These are phyloP conservation scores for Herminia tarsipennalis DNA, from an alignment of 2,888 invertebrate species.

Conservation along the genomic window DNA sequence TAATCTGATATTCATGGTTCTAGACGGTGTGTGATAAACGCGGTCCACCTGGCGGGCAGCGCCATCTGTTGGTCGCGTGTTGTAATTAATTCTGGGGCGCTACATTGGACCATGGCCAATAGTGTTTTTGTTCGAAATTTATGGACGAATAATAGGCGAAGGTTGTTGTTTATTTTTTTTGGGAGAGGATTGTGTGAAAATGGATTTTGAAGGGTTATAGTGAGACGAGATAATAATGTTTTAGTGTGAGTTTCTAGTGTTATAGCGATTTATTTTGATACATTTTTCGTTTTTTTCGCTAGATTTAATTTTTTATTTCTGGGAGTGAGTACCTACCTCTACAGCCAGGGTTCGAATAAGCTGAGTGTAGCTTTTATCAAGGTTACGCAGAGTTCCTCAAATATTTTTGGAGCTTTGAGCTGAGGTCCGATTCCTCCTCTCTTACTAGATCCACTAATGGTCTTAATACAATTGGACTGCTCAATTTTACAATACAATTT, in stretches of 20 bases:
- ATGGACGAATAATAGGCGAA: conserved; percentile 39
- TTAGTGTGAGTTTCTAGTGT: not conserved
- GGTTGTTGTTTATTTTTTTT: conserved; percentile 23
- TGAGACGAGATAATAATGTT: not conserved
- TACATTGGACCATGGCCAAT: conserved; percentile 59
- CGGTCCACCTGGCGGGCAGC: conserved; percentile 54
- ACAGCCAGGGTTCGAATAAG: too few relatives aligned
- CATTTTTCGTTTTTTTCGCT: too few relatives aligned
- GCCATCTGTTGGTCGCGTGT: conserved; percentile 62
- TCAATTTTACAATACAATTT: too few relatives aligned
- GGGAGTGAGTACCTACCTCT: too few relatives aligned
- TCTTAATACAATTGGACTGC: too few relatives aligned
- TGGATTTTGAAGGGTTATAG: not conserved
- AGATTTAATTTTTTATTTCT: too few relatives aligned
- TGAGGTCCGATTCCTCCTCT: too few relatives aligned
- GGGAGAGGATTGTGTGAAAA: conserved; percentile 8
- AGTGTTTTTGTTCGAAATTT: conserved; percentile 41
- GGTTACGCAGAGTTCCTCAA: too few relatives aligned
- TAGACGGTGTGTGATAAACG: conserved; percentile 48
- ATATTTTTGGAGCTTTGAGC: too few relatives aligned
- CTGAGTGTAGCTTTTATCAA: too few relatives aligned
- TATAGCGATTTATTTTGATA: too few relatives aligned
- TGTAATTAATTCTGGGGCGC: conserved; percentile 70
- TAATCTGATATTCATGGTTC: conserved; percentile 40
- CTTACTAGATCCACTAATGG: too few relatives aligned